Evolutionary conservation across 2,113 vertebrate genomes (phyloP).

Genomic region (Cyprinodon variegatus): DNA sequence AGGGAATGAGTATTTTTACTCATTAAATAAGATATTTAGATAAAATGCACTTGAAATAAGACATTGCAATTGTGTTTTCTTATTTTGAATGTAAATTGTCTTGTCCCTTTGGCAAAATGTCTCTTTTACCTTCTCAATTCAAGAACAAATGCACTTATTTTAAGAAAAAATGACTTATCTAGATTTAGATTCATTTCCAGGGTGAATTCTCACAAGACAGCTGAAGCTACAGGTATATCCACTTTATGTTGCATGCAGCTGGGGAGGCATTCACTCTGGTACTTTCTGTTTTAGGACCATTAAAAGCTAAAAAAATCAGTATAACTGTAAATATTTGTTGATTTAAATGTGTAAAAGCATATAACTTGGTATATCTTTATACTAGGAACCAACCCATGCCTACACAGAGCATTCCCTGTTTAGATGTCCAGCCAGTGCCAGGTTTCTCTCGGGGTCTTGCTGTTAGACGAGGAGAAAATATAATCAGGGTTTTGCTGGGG

Average conservation of each 20-base stretch:
- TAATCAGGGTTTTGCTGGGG: slow-evolving; percentile 62
- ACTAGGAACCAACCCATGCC: slow-evolving; percentile 7
- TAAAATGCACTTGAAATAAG: too few relatives aligned
- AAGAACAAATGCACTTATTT: too few relatives aligned
- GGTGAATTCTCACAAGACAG: too few relatives aligned
- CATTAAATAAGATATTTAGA: too few relatives aligned
- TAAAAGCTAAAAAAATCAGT: background rate
- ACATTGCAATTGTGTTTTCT: too few relatives aligned
- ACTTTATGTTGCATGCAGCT: background rate
- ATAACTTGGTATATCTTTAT: background rate
- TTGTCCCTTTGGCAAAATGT: too few relatives aligned
- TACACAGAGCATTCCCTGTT: slow-evolving; percentile 27
- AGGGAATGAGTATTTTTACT: too few relatives aligned
- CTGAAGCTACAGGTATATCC: background rate
- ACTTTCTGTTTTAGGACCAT: background rate
- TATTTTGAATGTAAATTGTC: too few relatives aligned
- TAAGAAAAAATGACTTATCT: too few relatives aligned
- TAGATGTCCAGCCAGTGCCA: slow-evolving; percentile 17
- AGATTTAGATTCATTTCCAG: too few relatives aligned
- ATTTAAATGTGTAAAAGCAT: background rate
- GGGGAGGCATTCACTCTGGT: background rate
- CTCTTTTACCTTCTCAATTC: too few relatives aligned
- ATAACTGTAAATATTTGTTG: background rate
- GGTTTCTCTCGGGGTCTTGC: slow-evolving; percentile 39
- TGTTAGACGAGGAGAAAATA: slow-evolving; percentile 57